Evolutionary conservation across 2,888 invertebrate genomes (phyloP).

Genomic region (Unio delphinus): DNA sequence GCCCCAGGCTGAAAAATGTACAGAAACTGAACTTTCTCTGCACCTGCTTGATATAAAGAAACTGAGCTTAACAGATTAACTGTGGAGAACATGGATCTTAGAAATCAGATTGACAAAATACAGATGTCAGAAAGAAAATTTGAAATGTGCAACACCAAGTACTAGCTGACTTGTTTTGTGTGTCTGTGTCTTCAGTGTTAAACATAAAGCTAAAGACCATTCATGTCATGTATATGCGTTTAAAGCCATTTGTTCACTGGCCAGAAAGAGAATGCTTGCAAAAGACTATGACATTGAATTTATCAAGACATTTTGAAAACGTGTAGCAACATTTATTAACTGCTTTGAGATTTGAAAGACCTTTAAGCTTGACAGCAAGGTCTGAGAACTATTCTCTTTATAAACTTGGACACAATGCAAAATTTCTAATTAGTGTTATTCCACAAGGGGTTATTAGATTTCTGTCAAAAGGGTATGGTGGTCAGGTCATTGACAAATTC

Average conservation of each 20-base stretch:
- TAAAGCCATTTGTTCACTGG: conserved; percentile 15
- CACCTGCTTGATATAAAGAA: too few species aligned
- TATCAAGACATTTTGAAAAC: conserved; percentile 19
- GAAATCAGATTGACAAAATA: too few species aligned
- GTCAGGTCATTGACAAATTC: conserved; percentile 41
- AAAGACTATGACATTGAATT: conserved; percentile 27
- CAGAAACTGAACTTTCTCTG: too few species aligned
- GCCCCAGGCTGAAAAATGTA: too few species aligned
- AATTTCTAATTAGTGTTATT: conserved; percentile 44
- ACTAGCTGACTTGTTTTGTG: conserved; percentile 16
- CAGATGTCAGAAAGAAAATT: too few species aligned
- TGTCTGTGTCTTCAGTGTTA: conserved; percentile 9
- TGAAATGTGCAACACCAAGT: conserved; percentile 14
- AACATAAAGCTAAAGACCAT: conserved; percentile 8
- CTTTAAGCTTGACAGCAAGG: conserved; percentile 29
- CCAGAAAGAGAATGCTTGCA: conserved; percentile 21
- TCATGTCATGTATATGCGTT: conserved; percentile 10
- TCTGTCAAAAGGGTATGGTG: conserved; percentile 43
- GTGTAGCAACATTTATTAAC: conserved; percentile 24
- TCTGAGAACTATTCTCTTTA: conserved; percentile 41
- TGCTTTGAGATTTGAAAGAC: conserved; percentile 41
- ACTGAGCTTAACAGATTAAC: too few species aligned
- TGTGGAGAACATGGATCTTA: too few species aligned
- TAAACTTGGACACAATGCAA: conserved; percentile 44
- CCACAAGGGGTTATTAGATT: conserved; percentile 43